Evolutionary conservation across 1,140 invertebrate species (phyloP), one percentile per base, ranked within the genome.

Genomic region (Plectus sambesii): DNA sequence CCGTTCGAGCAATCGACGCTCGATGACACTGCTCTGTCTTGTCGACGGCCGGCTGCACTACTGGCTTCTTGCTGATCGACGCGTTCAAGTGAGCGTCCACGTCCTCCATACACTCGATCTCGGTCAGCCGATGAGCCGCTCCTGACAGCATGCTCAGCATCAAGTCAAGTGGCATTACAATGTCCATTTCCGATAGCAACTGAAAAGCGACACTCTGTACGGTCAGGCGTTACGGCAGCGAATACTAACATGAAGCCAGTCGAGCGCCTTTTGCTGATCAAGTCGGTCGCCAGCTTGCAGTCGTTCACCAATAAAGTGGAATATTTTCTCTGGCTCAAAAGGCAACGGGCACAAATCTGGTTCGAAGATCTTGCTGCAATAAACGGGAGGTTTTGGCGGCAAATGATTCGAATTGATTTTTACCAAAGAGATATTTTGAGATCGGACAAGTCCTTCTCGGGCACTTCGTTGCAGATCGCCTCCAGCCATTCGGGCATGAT

Each of bases 401-500:
- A 48, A 38, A 33, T 40, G 24, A 9, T 38, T 15, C 38, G 29
- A 24, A 20, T 49, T 29, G 22, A 23, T 26, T 22, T 42, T 51
- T 67, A 82, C 82, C 80, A 81, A 20, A 97, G 74, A 6, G 90
- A 80, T 37, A 89, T 83, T 74, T 92, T 90, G 5, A 98, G 70
- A 65, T 96, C 88, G 47, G 79, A 73, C 17, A 93, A 73, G 63
- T 94, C 89, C 64, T 89, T 82, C 69, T 90, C 83, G 1, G 85
- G 84, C 3, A 96, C 83, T 69, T 96, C 87, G 59, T 86, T 85
- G 24, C 87, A 84, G 55, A 98, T 87, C 0, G 88, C 85, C 74
- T 97, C 88, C 80, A 98, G 83, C 92, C 92, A 98, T 66, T 88
- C 82, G 0, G 92, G 90, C 85, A 97, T 97, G 8, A 96, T 85